These are phyloP conservation scores for Aporophyla nigra DNA, from an alignment of 2,888 invertebrate genomes.

Conservation along the genomic window DNA sequence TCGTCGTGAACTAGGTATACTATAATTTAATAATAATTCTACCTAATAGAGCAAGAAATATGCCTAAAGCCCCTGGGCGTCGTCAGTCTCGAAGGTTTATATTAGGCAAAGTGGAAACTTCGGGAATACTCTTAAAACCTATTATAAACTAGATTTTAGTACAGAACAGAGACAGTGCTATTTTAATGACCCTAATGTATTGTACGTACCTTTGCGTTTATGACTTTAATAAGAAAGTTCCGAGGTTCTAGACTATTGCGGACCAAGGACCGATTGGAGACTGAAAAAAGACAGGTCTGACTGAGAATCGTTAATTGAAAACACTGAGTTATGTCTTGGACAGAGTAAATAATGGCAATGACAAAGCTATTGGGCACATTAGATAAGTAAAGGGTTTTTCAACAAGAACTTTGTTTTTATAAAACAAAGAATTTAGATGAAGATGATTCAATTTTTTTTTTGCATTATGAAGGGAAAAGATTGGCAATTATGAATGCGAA, in stretches of 20 bases:
- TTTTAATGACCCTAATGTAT: not conserved
- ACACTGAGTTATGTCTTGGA: no score
- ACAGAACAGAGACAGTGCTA: not conserved
- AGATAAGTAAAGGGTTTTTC: not conserved
- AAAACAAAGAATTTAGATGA: no score
- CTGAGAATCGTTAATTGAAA: not conserved
- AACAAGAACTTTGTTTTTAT: no score
- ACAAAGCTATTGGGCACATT: not conserved
- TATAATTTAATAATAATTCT: conserved; percentile 15
- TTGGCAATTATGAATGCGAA: no score
- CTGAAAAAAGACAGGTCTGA: not conserved
- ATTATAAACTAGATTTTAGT: conserved; percentile 26
- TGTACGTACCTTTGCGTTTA: not conserved
- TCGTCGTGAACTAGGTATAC: not conserved
- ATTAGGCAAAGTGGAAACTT: conserved; percentile 19
- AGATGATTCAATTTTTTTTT: no score
- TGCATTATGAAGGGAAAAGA: no score
- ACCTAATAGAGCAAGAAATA: conserved; percentile 8
- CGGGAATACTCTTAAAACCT: conserved; percentile 11
- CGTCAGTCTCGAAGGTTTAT: conserved; percentile 15
- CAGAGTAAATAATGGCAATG: not conserved
- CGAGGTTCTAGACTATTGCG: no score
- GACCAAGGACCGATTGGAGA: not conserved
- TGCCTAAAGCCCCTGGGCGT: not conserved
- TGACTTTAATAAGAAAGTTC: not conserved